Evolutionary conservation across 2,113 vertebrate genomes (phyloP), one percentile per base, ranked within the genome.

Genomic region (Paratilapia polleni): DNA sequence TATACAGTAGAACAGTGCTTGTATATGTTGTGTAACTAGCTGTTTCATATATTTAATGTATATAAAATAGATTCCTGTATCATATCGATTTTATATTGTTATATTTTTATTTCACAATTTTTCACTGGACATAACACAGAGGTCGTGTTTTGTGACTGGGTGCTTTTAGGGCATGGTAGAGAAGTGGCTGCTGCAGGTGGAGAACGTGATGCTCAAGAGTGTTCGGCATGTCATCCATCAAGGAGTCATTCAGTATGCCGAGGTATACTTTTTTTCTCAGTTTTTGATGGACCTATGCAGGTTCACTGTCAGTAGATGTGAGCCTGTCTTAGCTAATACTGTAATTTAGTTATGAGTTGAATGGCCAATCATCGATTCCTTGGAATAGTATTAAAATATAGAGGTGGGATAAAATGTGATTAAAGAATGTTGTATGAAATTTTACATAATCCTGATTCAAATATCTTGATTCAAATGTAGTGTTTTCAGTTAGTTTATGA

Each of bases 161-260:
- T 52, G 11, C 64, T 84, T 79, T 6, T 82, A 97, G 97, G 97
- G 98, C 36, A 98, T 98, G 97, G 97, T 99, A 57, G 98, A 98
- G 88, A 99, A 98, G 88, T 99, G 98, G 97, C 96, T 99, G 54
- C 91, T 94, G 84, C 96, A 98, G 87, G 97, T 99, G 78, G 98
- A 99, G 89, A 91, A 95, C 52, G 90, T 95, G 34, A 99, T 98
- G 97, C 87, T 98, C 13, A 83, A 87, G 77, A 98, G 97, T 61
- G 90, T 98, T 76, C 94, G 84, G 88, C 91, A 97, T 24, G 97
- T 98, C 68, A 94, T 98, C 83, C 82, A 94, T 78, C 88, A 95
- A 24, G 96, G 97, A 81, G 93, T 97, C 58, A 91, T 84, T 88
- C 96, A 93, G 26, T 98, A 98, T 62, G 68, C 82, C 3, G 20